These are phyloP conservation scores for Rhopalosiphum nymphaeae DNA, from an alignment of 2,888 invertebrate species.

Conservation along the genomic window DNA sequence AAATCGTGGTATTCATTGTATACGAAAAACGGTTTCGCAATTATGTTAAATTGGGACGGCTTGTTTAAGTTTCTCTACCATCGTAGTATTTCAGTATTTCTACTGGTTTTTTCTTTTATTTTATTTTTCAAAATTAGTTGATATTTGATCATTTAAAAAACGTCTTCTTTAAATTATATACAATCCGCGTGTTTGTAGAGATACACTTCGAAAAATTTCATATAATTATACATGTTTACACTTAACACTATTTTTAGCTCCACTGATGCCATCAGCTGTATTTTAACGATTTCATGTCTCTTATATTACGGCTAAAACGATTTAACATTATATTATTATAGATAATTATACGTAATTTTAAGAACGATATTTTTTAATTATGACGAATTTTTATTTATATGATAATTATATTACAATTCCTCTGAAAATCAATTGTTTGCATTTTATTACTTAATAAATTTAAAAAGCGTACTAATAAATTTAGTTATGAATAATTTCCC, in stretches of 20 bases:
- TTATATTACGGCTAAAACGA: background rate
- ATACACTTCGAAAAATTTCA: background rate
- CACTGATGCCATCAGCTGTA: background rate
- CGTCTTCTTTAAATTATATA: background rate
- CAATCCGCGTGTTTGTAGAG: background rate
- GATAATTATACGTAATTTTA: background rate
- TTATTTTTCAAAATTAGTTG: background rate
- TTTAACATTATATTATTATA: background rate
- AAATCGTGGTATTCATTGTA: background rate
- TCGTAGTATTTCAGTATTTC: background rate
- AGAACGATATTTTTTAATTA: background rate
- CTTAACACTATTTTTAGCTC: background rate
- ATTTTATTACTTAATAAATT: background rate
- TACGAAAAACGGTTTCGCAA: background rate
- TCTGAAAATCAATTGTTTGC: background rate
- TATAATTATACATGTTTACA: background rate
- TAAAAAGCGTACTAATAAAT: background rate
- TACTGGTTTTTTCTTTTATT: background rate
- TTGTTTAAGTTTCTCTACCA: background rate
- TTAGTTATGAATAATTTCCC: background rate
- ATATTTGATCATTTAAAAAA: background rate
- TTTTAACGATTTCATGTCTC: background rate
- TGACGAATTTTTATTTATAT: background rate
- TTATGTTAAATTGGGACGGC: background rate
- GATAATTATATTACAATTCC: background rate